phyloP scores from a whole-genome alignment of 2,113 vertebrate genomes.

The Edolisoma coerulescens region DNA sequence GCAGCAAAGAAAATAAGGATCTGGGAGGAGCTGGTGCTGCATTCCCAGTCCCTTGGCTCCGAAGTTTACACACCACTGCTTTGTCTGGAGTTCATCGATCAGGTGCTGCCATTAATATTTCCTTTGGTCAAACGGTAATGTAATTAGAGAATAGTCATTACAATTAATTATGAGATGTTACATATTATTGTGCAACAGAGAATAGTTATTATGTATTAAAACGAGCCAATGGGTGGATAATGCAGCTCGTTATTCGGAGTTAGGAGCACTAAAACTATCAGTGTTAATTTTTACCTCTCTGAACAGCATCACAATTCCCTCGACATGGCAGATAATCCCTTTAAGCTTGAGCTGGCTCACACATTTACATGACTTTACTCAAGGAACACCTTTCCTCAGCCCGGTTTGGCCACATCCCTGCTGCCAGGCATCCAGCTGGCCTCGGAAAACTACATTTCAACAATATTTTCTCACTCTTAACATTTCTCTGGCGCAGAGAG shows the following conservation, averaged over 20 bases:
- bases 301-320: not conserved
- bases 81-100: not conserved
- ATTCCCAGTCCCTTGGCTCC: not conserved
- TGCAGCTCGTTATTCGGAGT: not conserved
- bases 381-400: not conserved
- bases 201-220: not conserved
- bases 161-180: not conserved
- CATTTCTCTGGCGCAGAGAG: not conserved
- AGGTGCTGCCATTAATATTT: not conserved
- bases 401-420: not conserved
- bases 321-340: not conserved
- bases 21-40: not conserved
- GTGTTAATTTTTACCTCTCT: not conserved
- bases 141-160: not conserved
- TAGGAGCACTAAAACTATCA: fast-evolving
- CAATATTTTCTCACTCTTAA: not conserved
- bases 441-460: not conserved
- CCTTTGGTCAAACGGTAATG: not conserved
- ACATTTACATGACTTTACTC: not conserved
- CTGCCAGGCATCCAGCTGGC: not conserved
- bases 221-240: not conserved
- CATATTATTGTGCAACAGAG: fast-evolving
- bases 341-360: not conserved
- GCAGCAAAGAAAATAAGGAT: not conserved
- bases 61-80: not conserved